Conservation (phyloP, 2,797 vertebrate genomes). For the Trachops cirrhosus region DNA sequence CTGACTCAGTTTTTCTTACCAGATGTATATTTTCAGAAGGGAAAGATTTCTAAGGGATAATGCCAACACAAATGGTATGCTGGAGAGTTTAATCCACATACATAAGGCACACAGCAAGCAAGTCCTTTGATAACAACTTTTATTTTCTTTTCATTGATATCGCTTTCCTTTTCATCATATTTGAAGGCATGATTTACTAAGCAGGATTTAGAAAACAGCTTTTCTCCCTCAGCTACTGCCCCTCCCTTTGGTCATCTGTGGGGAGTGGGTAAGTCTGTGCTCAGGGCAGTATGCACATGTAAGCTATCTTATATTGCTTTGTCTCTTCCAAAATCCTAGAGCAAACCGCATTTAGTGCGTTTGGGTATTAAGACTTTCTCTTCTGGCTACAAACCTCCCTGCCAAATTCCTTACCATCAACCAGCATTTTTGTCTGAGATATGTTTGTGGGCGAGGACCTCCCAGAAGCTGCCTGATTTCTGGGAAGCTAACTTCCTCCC, state of each 20-base stretch:
- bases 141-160: background rate
- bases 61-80: background rate
- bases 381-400: background rate
- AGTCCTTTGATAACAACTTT: background rate
- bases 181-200: constrained; percentile 2
- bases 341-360: background rate
- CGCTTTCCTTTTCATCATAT: background rate
- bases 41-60: background rate
- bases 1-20: background rate
- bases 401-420: background rate
- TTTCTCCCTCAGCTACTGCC: background rate
- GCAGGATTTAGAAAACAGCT: background rate
- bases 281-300: background rate
- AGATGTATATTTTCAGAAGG: background rate
- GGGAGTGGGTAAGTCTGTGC: background rate
- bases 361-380: background rate
- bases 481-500: background rate
- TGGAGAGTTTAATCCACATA: background rate
- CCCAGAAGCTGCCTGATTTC: background rate
- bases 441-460: background rate
- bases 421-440: background rate
- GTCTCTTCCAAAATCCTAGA: background rate
- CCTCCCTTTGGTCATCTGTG: background rate
- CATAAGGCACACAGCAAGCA: background rate
- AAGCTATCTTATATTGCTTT: background rate